phyloP scores from a whole-genome alignment of 2,888 invertebrate genomes.

The Hymenopus coronatus region DNA sequence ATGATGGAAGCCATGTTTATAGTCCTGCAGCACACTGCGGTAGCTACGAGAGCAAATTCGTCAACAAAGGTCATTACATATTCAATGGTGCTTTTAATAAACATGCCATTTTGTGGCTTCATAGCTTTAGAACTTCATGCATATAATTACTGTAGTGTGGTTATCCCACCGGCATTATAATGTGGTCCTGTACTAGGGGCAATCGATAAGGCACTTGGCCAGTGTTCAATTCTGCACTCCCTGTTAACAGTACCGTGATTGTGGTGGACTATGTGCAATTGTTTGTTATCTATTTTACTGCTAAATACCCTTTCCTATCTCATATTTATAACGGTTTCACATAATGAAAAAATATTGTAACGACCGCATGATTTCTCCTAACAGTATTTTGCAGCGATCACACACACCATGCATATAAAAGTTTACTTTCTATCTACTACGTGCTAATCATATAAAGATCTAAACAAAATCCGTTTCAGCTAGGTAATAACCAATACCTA shows the following conservation, averaged over 20 bases:
- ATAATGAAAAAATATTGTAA: no score
- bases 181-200: background rate
- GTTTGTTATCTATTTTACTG: background rate
- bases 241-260: background rate
- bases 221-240: background rate
- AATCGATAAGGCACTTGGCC: background rate
- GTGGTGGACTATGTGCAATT: background rate
- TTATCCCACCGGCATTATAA: background rate
- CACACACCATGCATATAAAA: no score
- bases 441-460: no score
- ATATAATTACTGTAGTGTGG: background rate
- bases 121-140: background rate
- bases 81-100: background rate
- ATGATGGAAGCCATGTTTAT: no score
- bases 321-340: no score
- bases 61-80: background rate
- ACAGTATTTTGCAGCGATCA: no score
- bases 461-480: no score
- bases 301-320: background rate
- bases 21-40: background rate
- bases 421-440: no score
- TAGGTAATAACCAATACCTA: no score
- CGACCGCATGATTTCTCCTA: no score
- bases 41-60: background rate
- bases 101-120: background rate